These are phyloP conservation scores for Paramuricea clavata DNA, from an alignment of 92 coral and sea anemone genomes.

Conservation along the genomic window DNA sequence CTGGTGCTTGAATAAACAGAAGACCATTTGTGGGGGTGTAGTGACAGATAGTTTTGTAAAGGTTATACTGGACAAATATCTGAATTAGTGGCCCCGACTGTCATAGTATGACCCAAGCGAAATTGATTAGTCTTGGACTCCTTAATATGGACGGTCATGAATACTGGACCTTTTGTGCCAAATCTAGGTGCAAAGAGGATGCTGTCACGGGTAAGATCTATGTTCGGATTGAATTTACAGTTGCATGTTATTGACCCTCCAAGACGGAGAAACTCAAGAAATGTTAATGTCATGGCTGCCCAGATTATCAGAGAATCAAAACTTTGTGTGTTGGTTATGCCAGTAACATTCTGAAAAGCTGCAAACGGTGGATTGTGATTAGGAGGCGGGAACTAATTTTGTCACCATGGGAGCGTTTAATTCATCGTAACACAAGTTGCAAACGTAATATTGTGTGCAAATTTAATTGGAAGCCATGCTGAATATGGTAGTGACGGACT, in stretches of 20 bases:
- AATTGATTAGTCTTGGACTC: slow-evolving; percentile 62
- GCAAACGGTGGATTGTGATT: slow-evolving; percentile 45
- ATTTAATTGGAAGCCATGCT: too few species aligned
- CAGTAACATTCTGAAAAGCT: slow-evolving; percentile 52
- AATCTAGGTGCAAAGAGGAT: not conserved
- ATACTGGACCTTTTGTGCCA: not conserved
- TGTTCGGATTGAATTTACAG: slow-evolving; percentile 1
- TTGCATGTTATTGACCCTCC: slow-evolving; percentile 53
- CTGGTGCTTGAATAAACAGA: too few species aligned
- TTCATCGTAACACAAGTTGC: slow-evolving; percentile 52
- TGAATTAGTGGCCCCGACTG: slow-evolving; percentile 50
- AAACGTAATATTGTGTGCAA: too few species aligned
- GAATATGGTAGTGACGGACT: too few species aligned
- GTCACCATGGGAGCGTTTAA: slow-evolving; percentile 50
- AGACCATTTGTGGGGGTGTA: slow-evolving; percentile 30
- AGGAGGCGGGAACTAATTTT: too few species aligned
- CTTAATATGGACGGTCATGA: slow-evolving; percentile 43
- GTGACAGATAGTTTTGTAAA: not conserved
- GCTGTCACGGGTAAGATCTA: slow-evolving; percentile 23
- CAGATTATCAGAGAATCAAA: too few species aligned
- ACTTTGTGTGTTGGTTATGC: slow-evolving; percentile 36
- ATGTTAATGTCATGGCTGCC: too few species aligned
- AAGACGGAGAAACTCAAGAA: slow-evolving; percentile 52
- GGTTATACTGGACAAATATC: not conserved
- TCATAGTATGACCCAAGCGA: too few species aligned